These are phyloP conservation scores for Setipinna tenuifilis DNA, from an alignment of 2,797 vertebrate species.

Conservation along the genomic window DNA sequence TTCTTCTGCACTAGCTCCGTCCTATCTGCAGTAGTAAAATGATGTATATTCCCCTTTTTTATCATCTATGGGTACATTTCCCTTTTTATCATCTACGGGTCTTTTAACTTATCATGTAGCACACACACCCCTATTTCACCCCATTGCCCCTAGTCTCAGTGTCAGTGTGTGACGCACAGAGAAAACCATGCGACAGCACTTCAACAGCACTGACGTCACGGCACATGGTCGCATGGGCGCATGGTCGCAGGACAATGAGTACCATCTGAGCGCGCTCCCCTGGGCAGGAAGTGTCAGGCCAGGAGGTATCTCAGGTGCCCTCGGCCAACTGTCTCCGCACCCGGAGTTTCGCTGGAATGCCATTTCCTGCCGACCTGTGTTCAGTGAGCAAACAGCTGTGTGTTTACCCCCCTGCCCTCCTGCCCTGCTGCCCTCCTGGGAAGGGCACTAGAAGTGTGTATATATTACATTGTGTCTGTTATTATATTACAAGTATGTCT, in stretches of 20 bases:
- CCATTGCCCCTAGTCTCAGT: no score
- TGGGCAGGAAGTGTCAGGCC: neutral
- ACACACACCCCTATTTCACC: no score
- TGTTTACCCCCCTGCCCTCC: conserved; percentile 3
- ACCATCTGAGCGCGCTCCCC: neutral
- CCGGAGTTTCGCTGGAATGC: conserved; percentile 25
- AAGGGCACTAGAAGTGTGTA: no score
- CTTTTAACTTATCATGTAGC: neutral
- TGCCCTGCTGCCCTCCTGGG: neutral
- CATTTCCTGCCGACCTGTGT: conserved; percentile 14
- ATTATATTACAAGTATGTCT: no score
- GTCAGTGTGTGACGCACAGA: no score
- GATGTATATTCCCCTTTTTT: neutral
- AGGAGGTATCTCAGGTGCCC: neutral
- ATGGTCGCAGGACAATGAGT: neutral
- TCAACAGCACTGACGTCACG: neutral
- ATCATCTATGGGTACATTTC: neutral
- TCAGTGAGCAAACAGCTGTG: conserved; percentile 28
- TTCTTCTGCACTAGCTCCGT: neutral
- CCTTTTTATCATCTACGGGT: neutral
- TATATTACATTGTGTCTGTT: no score
- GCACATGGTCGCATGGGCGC: neutral
- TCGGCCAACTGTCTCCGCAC: neutral
- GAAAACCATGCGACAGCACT: neutral
- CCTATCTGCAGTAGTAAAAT: neutral